Conservation (phyloP, 2,888 invertebrate species). For the Strigamia transsilvanica region DNA sequence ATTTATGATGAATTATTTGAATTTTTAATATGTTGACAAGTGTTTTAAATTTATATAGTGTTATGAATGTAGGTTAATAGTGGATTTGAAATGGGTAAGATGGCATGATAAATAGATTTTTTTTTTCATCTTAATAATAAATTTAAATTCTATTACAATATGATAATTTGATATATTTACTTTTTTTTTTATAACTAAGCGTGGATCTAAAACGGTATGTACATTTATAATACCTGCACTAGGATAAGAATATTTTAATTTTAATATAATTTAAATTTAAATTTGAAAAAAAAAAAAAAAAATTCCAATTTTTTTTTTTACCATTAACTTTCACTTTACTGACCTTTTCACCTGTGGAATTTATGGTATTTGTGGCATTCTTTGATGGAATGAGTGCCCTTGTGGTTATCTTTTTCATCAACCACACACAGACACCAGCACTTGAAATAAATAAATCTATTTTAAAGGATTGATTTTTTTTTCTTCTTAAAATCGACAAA, state of each 20-base stretch:
- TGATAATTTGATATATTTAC: not conserved
- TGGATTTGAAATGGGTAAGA: constrained; percentile 40
- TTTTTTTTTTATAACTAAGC: constrained; percentile 35
- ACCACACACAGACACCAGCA: no score
- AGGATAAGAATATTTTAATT: not conserved
- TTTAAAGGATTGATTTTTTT: no score
- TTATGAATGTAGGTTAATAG: constrained; percentile 34
- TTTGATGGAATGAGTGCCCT: no score
- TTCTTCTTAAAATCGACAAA: no score
- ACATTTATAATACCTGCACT: constrained; percentile 12
- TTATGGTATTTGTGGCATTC: not conserved
- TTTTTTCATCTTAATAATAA: not conserved
- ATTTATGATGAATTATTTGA: constrained; percentile 18
- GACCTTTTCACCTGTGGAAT: constrained; percentile 2
- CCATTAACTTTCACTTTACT: constrained; percentile 1
- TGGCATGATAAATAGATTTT: not conserved
- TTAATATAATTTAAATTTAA: not conserved
- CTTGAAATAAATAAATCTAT: no score
- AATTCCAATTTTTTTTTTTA: not conserved
- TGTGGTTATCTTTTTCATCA: no score
- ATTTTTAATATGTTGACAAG: constrained; percentile 15
- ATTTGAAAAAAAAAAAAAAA: no score
- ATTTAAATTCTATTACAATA: not conserved
- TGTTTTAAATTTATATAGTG: constrained; percentile 26
- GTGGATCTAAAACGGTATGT: constrained; percentile 32